phyloP scores from a whole-genome alignment of 2,888 invertebrate species.

The Cheilosia vernalis region DNA sequence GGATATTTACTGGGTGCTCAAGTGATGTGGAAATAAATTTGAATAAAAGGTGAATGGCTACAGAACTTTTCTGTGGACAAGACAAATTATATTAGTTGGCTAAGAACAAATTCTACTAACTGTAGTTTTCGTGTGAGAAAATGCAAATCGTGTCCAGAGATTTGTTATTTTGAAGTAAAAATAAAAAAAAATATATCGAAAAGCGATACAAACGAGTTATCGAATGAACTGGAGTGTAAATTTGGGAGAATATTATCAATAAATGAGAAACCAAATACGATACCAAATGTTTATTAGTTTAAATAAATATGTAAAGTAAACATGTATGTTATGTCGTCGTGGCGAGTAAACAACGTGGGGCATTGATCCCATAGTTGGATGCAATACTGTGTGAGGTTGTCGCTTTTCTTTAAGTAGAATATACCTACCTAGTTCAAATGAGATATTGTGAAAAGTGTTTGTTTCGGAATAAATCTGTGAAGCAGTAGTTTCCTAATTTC shows the following conservation, averaged over 20 bases:
- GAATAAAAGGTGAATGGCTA: slow-evolving; percentile 68
- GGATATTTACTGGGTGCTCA: slow-evolving; percentile 29
- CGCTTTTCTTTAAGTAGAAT: background rate
- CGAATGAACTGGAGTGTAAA: background rate
- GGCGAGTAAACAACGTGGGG: background rate
- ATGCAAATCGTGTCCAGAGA: background rate
- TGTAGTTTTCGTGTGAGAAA: slow-evolving; percentile 12
- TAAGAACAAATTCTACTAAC: background rate
- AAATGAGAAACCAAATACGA: background rate
- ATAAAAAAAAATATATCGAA: background rate
- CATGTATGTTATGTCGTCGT: background rate
- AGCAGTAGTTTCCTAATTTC: no score
- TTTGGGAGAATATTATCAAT: background rate
- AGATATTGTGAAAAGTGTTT: background rate
- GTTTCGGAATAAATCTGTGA: background rate
- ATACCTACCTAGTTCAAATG: background rate
- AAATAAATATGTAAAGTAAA: no score
- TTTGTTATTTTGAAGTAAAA: background rate
- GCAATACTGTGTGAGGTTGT: background rate
- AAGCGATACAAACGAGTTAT: slow-evolving; percentile 2
- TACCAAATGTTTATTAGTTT: no score
- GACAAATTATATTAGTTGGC: background rate
- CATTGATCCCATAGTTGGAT: background rate
- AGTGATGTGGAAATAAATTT: slow-evolving; percentile 63
- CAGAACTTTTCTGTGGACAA: slow-evolving; percentile 10